Percentiles rank a stretch among this genome's conserved stretches.
These are phyloP conservation scores for Anser cygnoides DNA, from an alignment of 2,113 vertebrate genomes.

Conservation along the genomic window DNA sequence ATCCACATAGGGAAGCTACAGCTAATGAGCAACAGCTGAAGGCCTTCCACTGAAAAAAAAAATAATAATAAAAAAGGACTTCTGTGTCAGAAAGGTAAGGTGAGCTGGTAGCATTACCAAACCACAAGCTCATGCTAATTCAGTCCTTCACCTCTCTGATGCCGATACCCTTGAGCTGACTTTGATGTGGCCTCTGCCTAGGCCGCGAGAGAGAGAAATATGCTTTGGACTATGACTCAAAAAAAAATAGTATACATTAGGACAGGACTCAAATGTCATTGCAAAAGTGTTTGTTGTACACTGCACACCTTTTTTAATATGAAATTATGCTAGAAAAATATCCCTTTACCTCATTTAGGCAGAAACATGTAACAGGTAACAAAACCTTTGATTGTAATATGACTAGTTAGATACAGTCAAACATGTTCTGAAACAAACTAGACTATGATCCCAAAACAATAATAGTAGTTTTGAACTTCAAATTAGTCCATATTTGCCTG, in stretches of 20 bases:
- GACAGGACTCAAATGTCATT: neutral
- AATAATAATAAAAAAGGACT: neutral
- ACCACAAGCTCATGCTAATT: neutral
- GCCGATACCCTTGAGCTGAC: neutral
- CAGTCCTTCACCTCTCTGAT: neutral
- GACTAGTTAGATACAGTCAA: neutral
- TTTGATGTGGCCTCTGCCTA: neutral
- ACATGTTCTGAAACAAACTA: neutral
- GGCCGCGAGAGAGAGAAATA: neutral
- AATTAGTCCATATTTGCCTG: neutral
- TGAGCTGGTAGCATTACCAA: neutral
- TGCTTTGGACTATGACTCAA: neutral
- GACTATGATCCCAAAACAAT: neutral
- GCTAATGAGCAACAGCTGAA: neutral
- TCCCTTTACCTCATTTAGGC: neutral
- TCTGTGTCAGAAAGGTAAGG: neutral
- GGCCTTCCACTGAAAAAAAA: neutral
- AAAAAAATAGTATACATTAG: neutral
- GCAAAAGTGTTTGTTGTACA: neutral
- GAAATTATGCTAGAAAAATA: neutral
- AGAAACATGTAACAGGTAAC: neutral
- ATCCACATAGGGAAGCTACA: neutral
- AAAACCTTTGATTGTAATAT: neutral
- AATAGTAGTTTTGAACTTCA: neutral
- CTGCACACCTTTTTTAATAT: neutral